phyloP scores from a whole-genome alignment of 2,797 vertebrate genomes.

The Balearica regulorum region DNA sequence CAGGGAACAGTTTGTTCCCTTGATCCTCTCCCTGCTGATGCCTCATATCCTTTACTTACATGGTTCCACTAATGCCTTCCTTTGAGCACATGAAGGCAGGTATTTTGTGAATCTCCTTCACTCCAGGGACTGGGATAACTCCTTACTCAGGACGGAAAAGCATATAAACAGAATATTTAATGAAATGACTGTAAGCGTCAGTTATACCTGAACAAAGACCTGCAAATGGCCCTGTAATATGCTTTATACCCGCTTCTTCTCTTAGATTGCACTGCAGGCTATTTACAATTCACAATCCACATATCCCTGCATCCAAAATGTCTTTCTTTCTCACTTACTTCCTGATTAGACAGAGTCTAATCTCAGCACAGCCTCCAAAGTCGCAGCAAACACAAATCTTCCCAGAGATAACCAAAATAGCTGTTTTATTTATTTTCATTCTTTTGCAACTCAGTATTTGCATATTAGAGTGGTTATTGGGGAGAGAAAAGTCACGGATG shows the following conservation, averaged over 20 bases:
- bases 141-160: background rate
- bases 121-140: slow-evolving; percentile 26
- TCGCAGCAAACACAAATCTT: slow-evolving; percentile 39
- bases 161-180: slow-evolving; percentile 58
- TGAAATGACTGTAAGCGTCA: slow-evolving; percentile 12
- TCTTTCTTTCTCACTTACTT: slow-evolving; percentile 34
- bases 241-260: slow-evolving; percentile 27
- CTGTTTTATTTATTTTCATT: slow-evolving; percentile 34
- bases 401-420: slow-evolving; percentile 46
- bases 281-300: slow-evolving; percentile 55
- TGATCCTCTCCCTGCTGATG: background rate
- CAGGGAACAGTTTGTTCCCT: slow-evolving; percentile 40
- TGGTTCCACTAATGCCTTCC: background rate
- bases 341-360: slow-evolving; percentile 49
- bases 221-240: slow-evolving; percentile 36
- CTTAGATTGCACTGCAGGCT: slow-evolving; percentile 11
- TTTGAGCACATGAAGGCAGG: slow-evolving; percentile 8
- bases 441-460: slow-evolving; percentile 58
- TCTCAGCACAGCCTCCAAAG: background rate
- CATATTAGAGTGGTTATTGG: slow-evolving; percentile 69
- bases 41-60: background rate
- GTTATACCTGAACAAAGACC: slow-evolving; percentile 46
- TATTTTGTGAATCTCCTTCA: slow-evolving; percentile 17
- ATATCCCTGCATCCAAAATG: background rate
- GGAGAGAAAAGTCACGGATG: slow-evolving; percentile 56